Evolutionary conservation across 2,888 invertebrate species (phyloP).

Genomic region (Harpagoxenus sublaevis): DNA sequence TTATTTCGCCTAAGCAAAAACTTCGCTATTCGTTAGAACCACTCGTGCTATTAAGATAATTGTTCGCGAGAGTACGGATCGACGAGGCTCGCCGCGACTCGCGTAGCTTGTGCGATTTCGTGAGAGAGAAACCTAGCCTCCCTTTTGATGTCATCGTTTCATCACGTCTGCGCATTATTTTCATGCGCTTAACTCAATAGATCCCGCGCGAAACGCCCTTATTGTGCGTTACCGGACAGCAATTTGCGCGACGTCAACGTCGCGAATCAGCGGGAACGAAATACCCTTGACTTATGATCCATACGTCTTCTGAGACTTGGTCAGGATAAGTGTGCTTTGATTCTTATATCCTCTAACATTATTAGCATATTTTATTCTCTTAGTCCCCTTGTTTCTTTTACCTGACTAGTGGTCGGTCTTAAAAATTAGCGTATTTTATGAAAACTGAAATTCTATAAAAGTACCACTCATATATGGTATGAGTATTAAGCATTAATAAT

Average conservation of each 20-base stretch:
- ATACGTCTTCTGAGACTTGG: conserved; percentile 26
- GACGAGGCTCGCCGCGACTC: conserved; percentile 35
- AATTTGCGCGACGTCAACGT: conserved; percentile 53
- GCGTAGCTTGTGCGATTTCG: conserved; percentile 12
- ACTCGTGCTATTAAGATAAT: conserved; percentile 84
- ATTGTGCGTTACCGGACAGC: conserved; percentile 44
- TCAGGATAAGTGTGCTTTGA: conserved; percentile 17
- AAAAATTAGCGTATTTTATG: conserved; percentile 3
- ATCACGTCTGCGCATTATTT: conserved; percentile 47
- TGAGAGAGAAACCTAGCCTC: conserved; percentile 26
- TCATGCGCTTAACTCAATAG: conserved; percentile 33
- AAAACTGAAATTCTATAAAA: not conserved
- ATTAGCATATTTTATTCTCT: conserved; percentile 29
- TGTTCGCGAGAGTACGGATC: conserved; percentile 62
- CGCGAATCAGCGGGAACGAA: conserved; percentile 41
- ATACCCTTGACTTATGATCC: conserved; percentile 45
- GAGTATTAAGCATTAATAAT: not conserved
- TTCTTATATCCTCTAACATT: not conserved
- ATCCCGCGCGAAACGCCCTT: conserved; percentile 52
- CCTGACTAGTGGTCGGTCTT: not conserved
- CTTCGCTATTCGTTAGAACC: conserved; percentile 84
- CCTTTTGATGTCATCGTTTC: conserved; percentile 52
- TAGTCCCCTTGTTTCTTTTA: not conserved
- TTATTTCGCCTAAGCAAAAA: conserved; percentile 76
- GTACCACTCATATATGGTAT: not conserved